These are phyloP conservation scores for Brachionus koreanus DNA, from an alignment of 1,140 invertebrate species.

Conservation along the genomic window DNA sequence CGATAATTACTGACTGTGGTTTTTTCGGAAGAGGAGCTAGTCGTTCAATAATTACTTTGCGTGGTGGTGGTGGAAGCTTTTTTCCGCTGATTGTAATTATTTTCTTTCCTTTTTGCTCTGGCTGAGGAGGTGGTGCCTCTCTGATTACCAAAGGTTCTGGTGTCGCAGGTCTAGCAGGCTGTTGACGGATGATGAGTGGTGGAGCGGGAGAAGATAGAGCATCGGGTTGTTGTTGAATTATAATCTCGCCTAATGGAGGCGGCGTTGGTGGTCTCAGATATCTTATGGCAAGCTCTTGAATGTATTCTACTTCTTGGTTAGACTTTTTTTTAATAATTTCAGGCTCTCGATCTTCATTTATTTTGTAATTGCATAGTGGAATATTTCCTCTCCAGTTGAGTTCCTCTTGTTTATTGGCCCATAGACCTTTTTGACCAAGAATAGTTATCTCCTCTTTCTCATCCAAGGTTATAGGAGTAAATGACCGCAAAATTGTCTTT, in stretches of 20 bases:
- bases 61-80: constrained; percentile 7
- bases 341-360: constrained; percentile 13
- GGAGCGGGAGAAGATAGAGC: not conserved
- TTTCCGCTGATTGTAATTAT: not conserved
- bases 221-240: constrained; percentile 6
- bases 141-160: constrained; percentile 18
- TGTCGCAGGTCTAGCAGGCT: not conserved
- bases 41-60: constrained; percentile 37
- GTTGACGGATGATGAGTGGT: constrained; percentile 27
- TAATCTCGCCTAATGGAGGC: not conserved
- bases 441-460: constrained; percentile 10
- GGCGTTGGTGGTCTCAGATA: constrained; percentile 16
- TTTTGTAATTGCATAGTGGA: not conserved
- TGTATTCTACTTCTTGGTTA: not conserved
- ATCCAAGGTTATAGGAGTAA: not conserved
- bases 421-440: not conserved
- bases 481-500: not conserved
- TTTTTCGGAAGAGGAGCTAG: constrained; percentile 2
- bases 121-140: not conserved
- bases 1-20: constrained; percentile 21
- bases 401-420: not conserved
- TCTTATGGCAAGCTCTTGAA: constrained; percentile 15
- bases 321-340: not conserved
- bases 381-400: not conserved
- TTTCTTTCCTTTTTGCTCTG: not conserved